phyloP scores from a whole-genome alignment of 2,113 vertebrate species.

The Petromus typicus region DNA sequence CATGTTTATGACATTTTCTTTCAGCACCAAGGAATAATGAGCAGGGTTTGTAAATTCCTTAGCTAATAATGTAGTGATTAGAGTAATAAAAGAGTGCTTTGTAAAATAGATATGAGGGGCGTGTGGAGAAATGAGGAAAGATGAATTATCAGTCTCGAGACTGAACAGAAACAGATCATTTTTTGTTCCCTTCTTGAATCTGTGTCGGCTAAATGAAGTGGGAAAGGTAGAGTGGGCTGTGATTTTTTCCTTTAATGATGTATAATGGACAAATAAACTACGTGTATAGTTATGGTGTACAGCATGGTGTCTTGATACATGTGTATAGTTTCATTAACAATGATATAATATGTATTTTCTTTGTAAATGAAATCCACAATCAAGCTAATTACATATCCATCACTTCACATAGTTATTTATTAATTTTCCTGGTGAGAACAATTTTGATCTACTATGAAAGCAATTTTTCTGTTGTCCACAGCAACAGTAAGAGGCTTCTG shows the following conservation, averaged over 20 bases:
- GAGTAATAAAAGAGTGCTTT: constrained; percentile 58
- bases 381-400: background rate
- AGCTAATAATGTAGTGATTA: constrained; percentile 72
- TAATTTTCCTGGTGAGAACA: background rate
- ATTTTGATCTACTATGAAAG: background rate
- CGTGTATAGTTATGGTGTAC: background rate
- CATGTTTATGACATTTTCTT: constrained; percentile 57
- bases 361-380: background rate
- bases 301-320: background rate
- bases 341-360: background rate
- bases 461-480: background rate
- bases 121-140: constrained; percentile 49
- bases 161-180: constrained; percentile 67
- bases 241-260: constrained; percentile 21
- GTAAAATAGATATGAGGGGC: background rate
- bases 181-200: constrained; percentile 55
- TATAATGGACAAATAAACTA: constrained; percentile 36
- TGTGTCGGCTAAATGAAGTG: constrained; percentile 71
- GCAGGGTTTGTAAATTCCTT: constrained; percentile 68
- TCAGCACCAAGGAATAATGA: constrained; percentile 70
- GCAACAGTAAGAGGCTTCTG: background rate
- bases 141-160: constrained; percentile 42
- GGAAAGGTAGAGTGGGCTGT: constrained; percentile 21
- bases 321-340: background rate
- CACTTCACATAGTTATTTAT: background rate